Evolutionary conservation across 2,113 vertebrate species (phyloP), one percentile per base, ranked within the genome.

Genomic region (Lucifuga dentata): DNA sequence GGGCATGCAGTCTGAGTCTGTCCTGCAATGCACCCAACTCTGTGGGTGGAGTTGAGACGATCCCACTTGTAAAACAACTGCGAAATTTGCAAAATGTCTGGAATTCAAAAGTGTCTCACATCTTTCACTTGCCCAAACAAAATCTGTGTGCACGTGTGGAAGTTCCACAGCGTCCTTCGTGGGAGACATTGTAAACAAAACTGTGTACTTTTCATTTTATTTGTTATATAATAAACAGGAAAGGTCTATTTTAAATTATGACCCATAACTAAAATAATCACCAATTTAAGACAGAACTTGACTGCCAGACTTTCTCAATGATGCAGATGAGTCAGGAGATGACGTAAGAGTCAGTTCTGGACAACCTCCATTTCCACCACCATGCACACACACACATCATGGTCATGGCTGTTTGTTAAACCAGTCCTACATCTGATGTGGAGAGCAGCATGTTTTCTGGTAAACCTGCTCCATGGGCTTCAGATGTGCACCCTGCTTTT

Each of bases 41-140:
- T 24, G 63, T 67, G 68, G 77, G 78, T 26, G 64, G 69, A 67
- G 69, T 39, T 70, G 53, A 64, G 71, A 78, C 71, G 13, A 73
- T 52, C 70, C 45, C 67, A 63, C 80, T 86, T 79, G 84, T 85
- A 79, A 83, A 88, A 76, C 73, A 78, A 70, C 65, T 81, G 58
- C 78, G 51, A 90, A 84, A 79, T 84, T 62, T 56, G 55, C 68
- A 45, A 88, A 86, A 86, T 81, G 84, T 87, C 85, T 86, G 86
- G 88, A 88, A 91, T 90, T 85, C 81, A 59, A 7, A 71, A 35
- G 51, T 8, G 52, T 77, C 67, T 78, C 66, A 24, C 68, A 23
- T 77, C 68, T 55, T 62, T 46, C 60, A 45, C 77, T 59, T 73
- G 76, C 45, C 85, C 76, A 62, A 81, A 81, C 73, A 70, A 78